Base-by-base conservation (phyloP, 2,113 vertebrate genomes). In the Anguilla japonica region DNA sequence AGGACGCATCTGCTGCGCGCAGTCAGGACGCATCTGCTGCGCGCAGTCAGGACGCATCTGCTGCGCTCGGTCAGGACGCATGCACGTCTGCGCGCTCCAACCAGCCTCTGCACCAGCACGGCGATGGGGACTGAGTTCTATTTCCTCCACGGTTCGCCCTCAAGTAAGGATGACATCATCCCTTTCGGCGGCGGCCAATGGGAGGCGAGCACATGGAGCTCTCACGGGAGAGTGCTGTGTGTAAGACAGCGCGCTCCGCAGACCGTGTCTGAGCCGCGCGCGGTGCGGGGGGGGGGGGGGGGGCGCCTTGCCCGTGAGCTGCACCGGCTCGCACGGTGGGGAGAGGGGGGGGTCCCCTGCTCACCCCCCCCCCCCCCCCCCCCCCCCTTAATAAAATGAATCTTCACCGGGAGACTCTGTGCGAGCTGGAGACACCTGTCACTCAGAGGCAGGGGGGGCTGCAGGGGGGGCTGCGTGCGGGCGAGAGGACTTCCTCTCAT, bases 81-180 rank as follows among this genome's bases (percentile, higher is more conserved):
- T 39, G 20, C 41, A 39, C 84, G 80, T 88, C 89, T 88, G 84
- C 87, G 87, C 81, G 89, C 89, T 83, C 87, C 83, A 88, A 85
- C 88, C 87, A 87, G 87, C 40, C 34, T 85, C 89, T 87, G 93
- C 92, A 94, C 41, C 2, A 87, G 90, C 89, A 92, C 90, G 90
- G 88, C 91, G 93, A 95, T 91, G 91, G 91, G 91, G 93, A 89
- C 86, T 82, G 86, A 92, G 94, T 91, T 90, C 89, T 90, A 93
- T 93, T 90, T 94, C 93, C 90, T 94, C 82, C 85, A 90, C 53
- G 89, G 91, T 94, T 94, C 93, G 91, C 92, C 93, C 93, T 93
- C 87, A 89, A 91, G 94, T 87, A 92, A 89, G 90, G 88, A 95
- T 97, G 96, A 97, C 95, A 96, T 96, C 96, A 97, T 95, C 92